Evolutionary conservation across 2,888 invertebrate species (phyloP), one percentile per base, ranked within the genome.

Genomic region (Fragum fragum): DNA sequence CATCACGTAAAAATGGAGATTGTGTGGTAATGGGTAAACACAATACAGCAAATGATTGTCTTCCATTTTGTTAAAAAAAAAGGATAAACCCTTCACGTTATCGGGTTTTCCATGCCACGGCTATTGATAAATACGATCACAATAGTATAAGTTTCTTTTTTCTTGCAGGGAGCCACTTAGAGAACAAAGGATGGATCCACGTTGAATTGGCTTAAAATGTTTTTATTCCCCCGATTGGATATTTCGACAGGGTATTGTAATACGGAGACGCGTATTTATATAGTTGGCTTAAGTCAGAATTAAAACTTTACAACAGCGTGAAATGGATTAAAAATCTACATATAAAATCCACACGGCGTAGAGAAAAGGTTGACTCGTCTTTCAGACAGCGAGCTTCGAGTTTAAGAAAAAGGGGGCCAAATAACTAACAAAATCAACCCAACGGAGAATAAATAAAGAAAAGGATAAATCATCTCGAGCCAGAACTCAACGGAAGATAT

Each of bases 71-170:
- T n/a, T n/a, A n/a, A n/a, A n/a, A n/a, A n/a, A n/a, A n/a, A n/a
- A n/a, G n/a, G n/a, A n/a, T n/a, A n/a, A n/a, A n/a, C n/a, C n/a
- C n/a, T n/a, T n/a, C n/a, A n/a, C n/a, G n/a, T 36, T 36, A 36
- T 36, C 47, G n/a, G 47, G 2, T 47, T 47, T 47, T 18, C 16
- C 5, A 47, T 47, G 47, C 2, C 47, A 16, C 47, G 47, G 47
- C n/a, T 47, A 47, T 47, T 47, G 7, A 47, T 47, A n/a, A 47
- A 47, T 47, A 47, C 47, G 18, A 47, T n/a, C 14, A 47, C n/a
- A 47, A 47, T 47, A 47, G 47, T 47, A 47, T 47, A 47, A 47
- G 47, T 47, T 47, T 47, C 47, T 47, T 47, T 47, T 47, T 47
- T 47, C 47, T 47, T 47, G 47, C 47, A 47, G 47, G 47, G 47